Base-by-base conservation (phyloP, 2,888 invertebrate genomes). In the Eristalis arbustorum region DNA sequence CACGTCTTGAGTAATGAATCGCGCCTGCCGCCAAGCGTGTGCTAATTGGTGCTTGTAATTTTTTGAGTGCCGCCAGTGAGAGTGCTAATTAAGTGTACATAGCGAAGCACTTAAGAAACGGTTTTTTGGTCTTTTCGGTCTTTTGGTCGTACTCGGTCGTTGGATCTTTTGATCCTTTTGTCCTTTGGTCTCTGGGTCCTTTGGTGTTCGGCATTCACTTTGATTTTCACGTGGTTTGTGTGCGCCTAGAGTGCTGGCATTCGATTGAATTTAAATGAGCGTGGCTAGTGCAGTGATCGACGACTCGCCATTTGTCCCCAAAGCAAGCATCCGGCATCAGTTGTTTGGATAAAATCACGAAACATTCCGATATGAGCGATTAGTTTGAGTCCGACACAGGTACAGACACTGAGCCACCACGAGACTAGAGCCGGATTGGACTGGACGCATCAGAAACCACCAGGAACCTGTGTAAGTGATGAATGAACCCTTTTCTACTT, bases 21-120 rank as follows among this genome's bases (percentile, higher is more conserved):
- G 62, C 56, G 57, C 62, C 49, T 49, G 49, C 49, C 49, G 57
- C 34, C 69, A 22, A 42, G 57, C 31, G 59, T 83, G 22, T 63
- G 83, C 69, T 74, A 42, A 78, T 78, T 79, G 68, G 78, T 78
- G 71, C 75, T 75, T 80, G 75, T 75, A 80, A 84, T 79, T 79
- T 79, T n/a, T 66, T 66, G 71, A 84, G 75, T 84, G 79, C 71
- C 79, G 22, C 34, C 69, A 61, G 75, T 61, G 63, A 66, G 62
- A 71, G 80, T 71, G 84, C 62, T 84, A 80, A 84, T 84, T 84
- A 80, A 80, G 80, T 73, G 67, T 57, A 67, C 71, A 56, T 67
- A 67, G 66, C 64, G 6, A 69, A 71, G 66, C 66, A 75, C 56
- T 84, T 80, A 80, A 40, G 23, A 49, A 14, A 14, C 62, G 49